Conservation (phyloP, 2,888 invertebrate genomes). For the Zele albiditarsus region DNA sequence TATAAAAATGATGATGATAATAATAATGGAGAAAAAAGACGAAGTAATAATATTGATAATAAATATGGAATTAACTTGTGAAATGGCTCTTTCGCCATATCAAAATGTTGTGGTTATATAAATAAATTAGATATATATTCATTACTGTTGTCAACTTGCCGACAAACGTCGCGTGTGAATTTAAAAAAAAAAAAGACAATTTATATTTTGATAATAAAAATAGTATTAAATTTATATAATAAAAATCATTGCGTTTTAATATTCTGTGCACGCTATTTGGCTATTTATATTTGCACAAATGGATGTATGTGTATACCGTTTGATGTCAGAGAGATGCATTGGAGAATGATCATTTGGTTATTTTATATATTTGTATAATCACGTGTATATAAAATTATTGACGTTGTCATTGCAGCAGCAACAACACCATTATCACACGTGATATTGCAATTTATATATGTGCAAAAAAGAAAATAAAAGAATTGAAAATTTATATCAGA, state of each 20-base stretch:
- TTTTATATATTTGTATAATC: neutral
- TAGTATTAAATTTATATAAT: neutral
- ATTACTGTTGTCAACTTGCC: slow-evolving; percentile 4
- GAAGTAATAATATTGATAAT: too few species aligned
- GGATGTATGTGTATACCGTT: too few species aligned
- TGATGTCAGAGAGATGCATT: neutral
- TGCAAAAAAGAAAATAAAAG: neutral
- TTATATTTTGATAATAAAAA: slow-evolving; percentile 9
- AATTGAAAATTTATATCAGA: too few species aligned
- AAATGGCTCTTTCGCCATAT: slow-evolving; percentile 26
- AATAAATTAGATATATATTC: slow-evolving; percentile 7
- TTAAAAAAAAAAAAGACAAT: neutral
- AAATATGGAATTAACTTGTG: too few species aligned
- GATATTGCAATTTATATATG: slow-evolving; percentile 36
- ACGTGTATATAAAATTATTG: neutral
- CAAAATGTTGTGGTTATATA: slow-evolving; percentile 21
- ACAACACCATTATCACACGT: slow-evolving; percentile 31
- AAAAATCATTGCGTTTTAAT: neutral
- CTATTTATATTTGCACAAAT: slow-evolving; percentile 17
- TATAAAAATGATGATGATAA: too few species aligned
- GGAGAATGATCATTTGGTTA: neutral
- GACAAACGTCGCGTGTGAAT: slow-evolving; percentile 17
- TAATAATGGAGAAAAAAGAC: too few species aligned
- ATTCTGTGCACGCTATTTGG: slow-evolving; percentile 17
- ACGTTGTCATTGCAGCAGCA: slow-evolving; percentile 22